A percentile compares a stretch with the other conserved stretches of the same genome.
Evolutionary conservation across 2,113 vertebrate species (phyloP).

Genomic region (Lipotes vexillifer): DNA sequence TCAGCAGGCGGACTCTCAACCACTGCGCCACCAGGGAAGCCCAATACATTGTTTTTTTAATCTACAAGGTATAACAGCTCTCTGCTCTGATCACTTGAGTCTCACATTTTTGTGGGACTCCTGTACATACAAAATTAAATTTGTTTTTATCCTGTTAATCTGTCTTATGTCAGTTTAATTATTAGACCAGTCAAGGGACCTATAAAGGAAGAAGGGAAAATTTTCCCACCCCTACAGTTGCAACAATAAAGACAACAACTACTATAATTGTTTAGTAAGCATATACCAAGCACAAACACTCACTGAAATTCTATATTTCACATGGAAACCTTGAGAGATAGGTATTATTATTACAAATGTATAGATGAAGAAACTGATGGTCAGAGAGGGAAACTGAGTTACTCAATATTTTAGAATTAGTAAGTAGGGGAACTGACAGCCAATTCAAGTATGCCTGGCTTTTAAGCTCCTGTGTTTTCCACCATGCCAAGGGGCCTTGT

Average conservation of each 20-base stretch:
- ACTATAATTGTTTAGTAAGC: not conserved
- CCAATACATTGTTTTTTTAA: not conserved
- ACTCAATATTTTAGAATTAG: not conserved
- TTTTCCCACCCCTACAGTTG: not conserved
- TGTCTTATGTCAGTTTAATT: not conserved
- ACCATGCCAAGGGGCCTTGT: not conserved
- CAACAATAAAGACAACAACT: not conserved
- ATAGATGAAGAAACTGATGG: not conserved
- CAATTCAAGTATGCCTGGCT: not conserved
- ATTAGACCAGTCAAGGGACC: not conserved
- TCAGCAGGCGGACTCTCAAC: too few species aligned
- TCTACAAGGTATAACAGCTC: not conserved
- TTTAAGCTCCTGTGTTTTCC: not conserved
- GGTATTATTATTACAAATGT: not conserved
- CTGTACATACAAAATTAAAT: not conserved
- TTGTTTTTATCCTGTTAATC: not conserved
- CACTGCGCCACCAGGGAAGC: too few species aligned
- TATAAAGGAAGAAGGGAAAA: not conserved
- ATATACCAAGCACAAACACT: not conserved
- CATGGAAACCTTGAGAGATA: not conserved
- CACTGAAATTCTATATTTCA: conserved; percentile 2
- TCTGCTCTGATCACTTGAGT: not conserved
- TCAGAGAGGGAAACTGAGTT: not conserved
- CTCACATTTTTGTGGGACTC: not conserved
- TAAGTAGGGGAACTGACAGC: not conserved